Percentiles rank a stretch among this genome's conserved stretches.
Evolutionary conservation across 1,140 invertebrate genomes (phyloP).

Genomic region (Limonius californicus): DNA sequence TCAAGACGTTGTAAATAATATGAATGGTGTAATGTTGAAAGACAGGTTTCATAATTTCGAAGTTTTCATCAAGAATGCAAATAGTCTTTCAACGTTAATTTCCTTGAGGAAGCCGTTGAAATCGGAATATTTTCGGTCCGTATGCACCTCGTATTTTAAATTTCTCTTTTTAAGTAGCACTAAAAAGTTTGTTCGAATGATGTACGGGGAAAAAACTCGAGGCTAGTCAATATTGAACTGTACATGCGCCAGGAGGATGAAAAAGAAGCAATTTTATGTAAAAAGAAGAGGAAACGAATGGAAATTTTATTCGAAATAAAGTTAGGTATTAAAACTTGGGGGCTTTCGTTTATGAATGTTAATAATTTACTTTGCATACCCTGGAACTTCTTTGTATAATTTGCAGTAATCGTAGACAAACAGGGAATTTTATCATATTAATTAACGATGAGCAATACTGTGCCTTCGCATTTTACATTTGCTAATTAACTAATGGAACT

Average conservation of each 20-base stretch:
- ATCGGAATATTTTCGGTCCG: too few species aligned
- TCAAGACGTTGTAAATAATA: too few species aligned
- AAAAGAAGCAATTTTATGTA: conserved; percentile 35
- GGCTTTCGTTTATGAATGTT: conserved; percentile 47
- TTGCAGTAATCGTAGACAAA: conserved; percentile 37
- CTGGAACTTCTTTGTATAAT: conserved; percentile 36
- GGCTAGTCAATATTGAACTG: conserved; percentile 40
- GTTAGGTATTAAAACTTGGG: conserved; percentile 43
- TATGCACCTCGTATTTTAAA: too few species aligned
- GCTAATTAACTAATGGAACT: conserved; percentile 33
- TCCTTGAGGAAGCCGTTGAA: too few species aligned
- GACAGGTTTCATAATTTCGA: too few species aligned
- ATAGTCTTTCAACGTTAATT: too few species aligned
- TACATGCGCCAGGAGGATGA: conserved; percentile 38
- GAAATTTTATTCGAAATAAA: conserved; percentile 47
- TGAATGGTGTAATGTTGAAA: too few species aligned
- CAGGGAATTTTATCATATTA: conserved; percentile 33
- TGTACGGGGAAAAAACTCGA: conserved; percentile 3
- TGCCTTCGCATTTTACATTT: conserved; percentile 28
- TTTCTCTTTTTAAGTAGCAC: background rate
- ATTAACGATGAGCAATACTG: conserved; percentile 26
- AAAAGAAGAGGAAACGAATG: conserved; percentile 42
- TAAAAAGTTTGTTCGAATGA: conserved; percentile 2
- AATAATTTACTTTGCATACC: conserved; percentile 48
- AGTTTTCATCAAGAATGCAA: too few species aligned